phyloP scores from a whole-genome alignment of 2,113 vertebrate genomes.

The Crotalus tigris region DNA sequence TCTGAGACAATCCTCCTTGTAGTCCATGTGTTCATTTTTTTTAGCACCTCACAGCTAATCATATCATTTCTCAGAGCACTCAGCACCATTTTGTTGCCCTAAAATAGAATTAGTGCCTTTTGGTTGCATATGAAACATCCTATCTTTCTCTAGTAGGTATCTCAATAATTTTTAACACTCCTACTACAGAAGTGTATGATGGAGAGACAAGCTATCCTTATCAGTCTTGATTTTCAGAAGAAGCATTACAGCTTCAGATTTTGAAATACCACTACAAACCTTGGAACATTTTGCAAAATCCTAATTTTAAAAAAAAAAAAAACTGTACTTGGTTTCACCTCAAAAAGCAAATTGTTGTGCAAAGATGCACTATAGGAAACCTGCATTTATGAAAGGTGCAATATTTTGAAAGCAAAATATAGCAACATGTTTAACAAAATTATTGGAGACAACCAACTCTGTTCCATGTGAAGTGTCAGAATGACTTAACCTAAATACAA shows the following conservation, averaged over 20 bases:
- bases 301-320: background rate
- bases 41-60: background rate
- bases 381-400: background rate
- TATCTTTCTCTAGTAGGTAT: conserved; percentile 37
- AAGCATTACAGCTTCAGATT: conserved; percentile 16
- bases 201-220: conserved; percentile 49
- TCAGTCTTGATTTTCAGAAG: conserved; percentile 43
- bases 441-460: background rate
- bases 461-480: background rate
- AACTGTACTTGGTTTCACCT: conserved; percentile 3
- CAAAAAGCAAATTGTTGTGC: conserved; percentile 14
- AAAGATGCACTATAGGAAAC: background rate
- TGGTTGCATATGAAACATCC: conserved; percentile 47
- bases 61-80: conserved; percentile 12
- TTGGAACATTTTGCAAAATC: conserved; percentile 14
- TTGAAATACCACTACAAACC: conserved; percentile 28
- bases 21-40: background rate
- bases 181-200: conserved; percentile 23
- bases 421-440: background rate
- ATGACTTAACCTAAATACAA: background rate
- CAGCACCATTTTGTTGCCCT: conserved; percentile 37
- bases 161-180: conserved; percentile 32
- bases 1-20: background rate
- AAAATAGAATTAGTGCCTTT: conserved; percentile 51
- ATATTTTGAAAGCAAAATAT: background rate